Percentiles rank a stretch among this genome's conserved stretches.
Conservation (phyloP, 2,113 vertebrate species). For the Merops nubicus region DNA sequence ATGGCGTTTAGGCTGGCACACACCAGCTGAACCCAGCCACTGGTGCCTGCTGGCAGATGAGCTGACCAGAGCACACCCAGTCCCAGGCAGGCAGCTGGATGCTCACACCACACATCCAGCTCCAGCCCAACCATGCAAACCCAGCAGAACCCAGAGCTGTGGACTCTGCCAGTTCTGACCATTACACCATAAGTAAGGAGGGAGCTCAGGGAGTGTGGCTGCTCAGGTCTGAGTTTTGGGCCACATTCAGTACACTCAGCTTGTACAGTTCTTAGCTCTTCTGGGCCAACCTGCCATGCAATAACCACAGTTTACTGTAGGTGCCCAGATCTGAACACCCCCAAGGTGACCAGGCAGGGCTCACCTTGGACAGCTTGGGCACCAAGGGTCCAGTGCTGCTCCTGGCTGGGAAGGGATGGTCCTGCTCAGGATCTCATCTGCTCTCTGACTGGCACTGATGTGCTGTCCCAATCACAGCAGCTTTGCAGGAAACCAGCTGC, state of each 20-base stretch:
- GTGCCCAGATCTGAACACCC: background rate
- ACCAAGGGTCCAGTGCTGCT: too few relatives aligned
- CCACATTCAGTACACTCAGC: fast-evolving
- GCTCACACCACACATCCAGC: background rate
- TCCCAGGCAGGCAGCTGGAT: background rate
- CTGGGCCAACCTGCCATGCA: background rate
- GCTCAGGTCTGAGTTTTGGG: background rate
- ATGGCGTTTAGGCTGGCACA: background rate
- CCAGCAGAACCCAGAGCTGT: fast-evolving
- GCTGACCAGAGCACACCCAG: background rate
- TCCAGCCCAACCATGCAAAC: background rate
- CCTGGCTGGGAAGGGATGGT: fast-evolving
- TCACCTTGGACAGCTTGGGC: background rate
- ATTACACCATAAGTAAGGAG: fast-evolving
- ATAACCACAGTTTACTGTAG: fast-evolving
- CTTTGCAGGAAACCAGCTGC: background rate
- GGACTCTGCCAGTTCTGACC: background rate
- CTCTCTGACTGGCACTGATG: background rate
- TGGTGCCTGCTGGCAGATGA: background rate
- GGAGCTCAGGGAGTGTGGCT: background rate
- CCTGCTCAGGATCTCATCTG: background rate
- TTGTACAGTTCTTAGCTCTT: background rate
- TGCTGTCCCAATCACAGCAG: background rate
- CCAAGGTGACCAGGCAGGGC: background rate
- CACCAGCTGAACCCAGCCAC: fast-evolving